Evolutionary conservation across 2,113 vertebrate species (phyloP), one percentile per base, ranked within the genome.

Genomic region (Ibidorhyncha struthersii): DNA sequence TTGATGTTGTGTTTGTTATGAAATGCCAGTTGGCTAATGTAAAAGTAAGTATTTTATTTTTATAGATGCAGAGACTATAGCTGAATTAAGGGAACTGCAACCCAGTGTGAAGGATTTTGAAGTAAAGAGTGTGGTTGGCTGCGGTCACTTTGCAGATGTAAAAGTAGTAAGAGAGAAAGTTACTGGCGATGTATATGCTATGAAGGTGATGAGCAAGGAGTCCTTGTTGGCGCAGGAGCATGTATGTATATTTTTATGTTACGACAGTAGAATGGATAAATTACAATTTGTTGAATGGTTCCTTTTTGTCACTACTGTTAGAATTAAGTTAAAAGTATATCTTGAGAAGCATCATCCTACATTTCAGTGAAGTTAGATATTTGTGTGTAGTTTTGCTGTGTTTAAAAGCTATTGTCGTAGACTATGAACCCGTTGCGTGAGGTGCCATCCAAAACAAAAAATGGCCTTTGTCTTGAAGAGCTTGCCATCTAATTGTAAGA

Each of bases 141-240:
- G 98, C 19, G 99, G 99, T 41, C 98, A 98, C 77, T 99, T 99
- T 89, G 98, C 99, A 8, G 99, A 99, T 86, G 99, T 99, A 80
- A 98, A 98, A 86, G 99, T 99, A 61, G 99, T 99, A 27, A 98
- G 98, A 78, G 99, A 99, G 97, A 99, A 98, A 90, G 97, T 98
- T 10, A 99, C 99, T 0, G 99, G 99, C 45, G 99, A 99, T 53
- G 96, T 99, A 52, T 99, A 99, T 90, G 99, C 99, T 49, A 99
- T 99, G 98, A 99, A 99, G 97, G 97, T 99, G 95, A 99, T 99
- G 99, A 98, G 98, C 89, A 99, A 99, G 97, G 94, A 96, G 66
- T 94, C 98, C 69, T 96, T 99, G 95, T 78, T 98, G 86, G 95
- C 97, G 2, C 98, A 98, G 95, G 98, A 99, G 86, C 98, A 99